A percentile compares a stretch with the other conserved stretches of the same genome.
phyloP scores from a whole-genome alignment of 2,888 invertebrate genomes.

The Uropetala carovei region DNA sequence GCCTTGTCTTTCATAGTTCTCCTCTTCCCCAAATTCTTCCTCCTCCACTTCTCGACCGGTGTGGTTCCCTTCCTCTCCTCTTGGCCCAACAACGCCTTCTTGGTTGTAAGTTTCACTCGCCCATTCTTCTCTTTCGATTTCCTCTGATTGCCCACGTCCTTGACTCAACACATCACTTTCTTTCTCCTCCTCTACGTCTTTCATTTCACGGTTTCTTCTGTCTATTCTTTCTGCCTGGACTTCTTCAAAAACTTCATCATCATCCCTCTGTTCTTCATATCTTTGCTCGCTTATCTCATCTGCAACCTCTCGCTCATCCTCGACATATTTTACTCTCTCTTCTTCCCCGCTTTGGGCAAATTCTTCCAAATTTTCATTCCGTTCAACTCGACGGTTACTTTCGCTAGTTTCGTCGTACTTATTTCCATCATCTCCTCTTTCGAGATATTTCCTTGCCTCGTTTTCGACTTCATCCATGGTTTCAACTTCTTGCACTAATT shows the following conservation, averaged over 20 bases:
- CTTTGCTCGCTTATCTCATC: conserved; percentile 68
- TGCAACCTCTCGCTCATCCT: conserved; percentile 68
- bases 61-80: conserved; percentile 26
- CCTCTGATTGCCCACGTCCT: not conserved
- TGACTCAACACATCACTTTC: not conserved
- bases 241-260: not conserved
- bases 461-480: not conserved
- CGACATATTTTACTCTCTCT: conserved; percentile 66
- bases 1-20: conserved; percentile 56
- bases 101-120: not conserved
- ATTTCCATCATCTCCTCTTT: conserved; percentile 5
- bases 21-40: conserved; percentile 44
- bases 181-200: not conserved
- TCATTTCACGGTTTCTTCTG: not conserved
- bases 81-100: not conserved
- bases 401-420: conserved; percentile 20
- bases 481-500: not conserved
- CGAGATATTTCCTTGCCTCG: not conserved
- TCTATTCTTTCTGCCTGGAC: not conserved
- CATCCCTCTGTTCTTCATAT: conserved; percentile 10
- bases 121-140: not conserved
- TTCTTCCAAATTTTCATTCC: not conserved
- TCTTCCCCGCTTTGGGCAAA: conserved; percentile 66
- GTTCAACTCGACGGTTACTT: conserved; percentile 53
- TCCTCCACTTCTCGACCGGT: conserved; percentile 56